Evolutionary conservation across 2,888 invertebrate species (phyloP), one percentile per base, ranked within the genome.

Genomic region (Teleogryllus oceanicus): DNA sequence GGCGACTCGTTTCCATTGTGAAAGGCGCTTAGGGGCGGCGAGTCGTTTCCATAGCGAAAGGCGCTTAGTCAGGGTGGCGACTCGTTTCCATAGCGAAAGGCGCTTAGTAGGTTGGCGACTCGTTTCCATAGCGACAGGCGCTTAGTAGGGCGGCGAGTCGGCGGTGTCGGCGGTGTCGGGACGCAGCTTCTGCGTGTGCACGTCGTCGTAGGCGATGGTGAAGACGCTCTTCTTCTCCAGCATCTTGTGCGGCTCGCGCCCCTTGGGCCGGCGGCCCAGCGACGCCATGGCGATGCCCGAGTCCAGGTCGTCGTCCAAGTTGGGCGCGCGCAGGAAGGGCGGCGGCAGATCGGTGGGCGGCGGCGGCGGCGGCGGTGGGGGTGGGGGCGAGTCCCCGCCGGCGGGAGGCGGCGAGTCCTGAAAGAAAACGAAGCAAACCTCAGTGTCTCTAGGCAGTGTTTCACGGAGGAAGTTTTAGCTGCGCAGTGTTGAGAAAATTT

Each of bases 181-280:
- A 84, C 94, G 88, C 80, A 96, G 88, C 85, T 94, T 94, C 85
- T 93, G 93, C 0, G 95, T 96, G 83, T 95, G 94, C 84, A 96
- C 94, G 85, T 96, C 96, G 85, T 94, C 95, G 85, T 96, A 97
- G 0, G 96, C 96, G 83, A 97, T 97, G 11, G 96, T 96, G 85
- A 97, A 97, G 50, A 97, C 93, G 85, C 96, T 96, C 86, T 96
- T 96, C 88, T 96, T 97, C 85, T 96, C 96, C 81, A 90, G 84
- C 80, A 90, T 86, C 82, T 89, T 88, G 82, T 89, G 89, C 82
- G 88, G 83, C 75, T 74, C 83, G 83, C 78, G 83, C 83, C 80
- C 84, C 83, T 75, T 83, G 80, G 76, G 80, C 12, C 82, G 81
- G 0, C n/a, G 49, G 18, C 77, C 77, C 21, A 88, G 81, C 0